These are phyloP conservation scores for Myotis yumanensis DNA, from an alignment of 2,113 vertebrate genomes.

Conservation along the genomic window DNA sequence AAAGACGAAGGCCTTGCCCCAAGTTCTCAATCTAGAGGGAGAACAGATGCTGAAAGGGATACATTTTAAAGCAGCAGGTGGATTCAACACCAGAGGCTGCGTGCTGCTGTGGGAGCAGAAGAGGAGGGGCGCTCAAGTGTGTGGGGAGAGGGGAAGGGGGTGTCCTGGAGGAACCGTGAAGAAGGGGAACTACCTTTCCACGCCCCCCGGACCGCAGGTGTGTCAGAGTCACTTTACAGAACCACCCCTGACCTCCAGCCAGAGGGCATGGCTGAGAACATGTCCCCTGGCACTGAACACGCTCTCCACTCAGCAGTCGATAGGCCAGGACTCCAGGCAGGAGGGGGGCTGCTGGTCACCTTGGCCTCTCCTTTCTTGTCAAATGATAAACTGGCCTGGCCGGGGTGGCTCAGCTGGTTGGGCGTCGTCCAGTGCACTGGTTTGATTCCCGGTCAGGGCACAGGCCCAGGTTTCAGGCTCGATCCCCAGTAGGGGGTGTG, in stretches of 20 bases:
- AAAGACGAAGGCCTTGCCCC: not conserved
- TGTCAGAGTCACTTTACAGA: not conserved
- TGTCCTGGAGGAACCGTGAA: accelerated
- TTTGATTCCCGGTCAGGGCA: too few relatives aligned
- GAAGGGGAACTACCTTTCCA: not conserved
- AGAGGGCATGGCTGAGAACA: conserved; percentile 29
- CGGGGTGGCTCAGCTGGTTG: not conserved
- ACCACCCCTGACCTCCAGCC: not conserved
- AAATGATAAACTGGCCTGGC: not conserved
- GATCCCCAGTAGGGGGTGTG: not conserved
- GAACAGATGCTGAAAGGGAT: not conserved
- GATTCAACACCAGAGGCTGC: not conserved
- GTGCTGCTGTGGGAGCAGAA: not conserved
- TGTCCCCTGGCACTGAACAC: conserved; percentile 26
- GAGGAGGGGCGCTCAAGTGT: not conserved
- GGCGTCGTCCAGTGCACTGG: not conserved
- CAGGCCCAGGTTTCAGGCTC: too few relatives aligned
- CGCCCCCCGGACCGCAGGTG: not conserved
- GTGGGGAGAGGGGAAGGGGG: accelerated
- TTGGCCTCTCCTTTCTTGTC: not conserved
- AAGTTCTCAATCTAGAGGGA: not conserved
- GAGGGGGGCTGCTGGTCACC: not conserved
- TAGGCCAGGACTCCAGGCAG: not conserved
- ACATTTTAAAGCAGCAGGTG: not conserved
- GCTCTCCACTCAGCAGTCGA: not conserved